A percentile compares a stretch with the other conserved stretches of the same genome.
phyloP scores from a whole-genome alignment of 2,888 invertebrate species.

The Calameuta filiformis region DNA sequence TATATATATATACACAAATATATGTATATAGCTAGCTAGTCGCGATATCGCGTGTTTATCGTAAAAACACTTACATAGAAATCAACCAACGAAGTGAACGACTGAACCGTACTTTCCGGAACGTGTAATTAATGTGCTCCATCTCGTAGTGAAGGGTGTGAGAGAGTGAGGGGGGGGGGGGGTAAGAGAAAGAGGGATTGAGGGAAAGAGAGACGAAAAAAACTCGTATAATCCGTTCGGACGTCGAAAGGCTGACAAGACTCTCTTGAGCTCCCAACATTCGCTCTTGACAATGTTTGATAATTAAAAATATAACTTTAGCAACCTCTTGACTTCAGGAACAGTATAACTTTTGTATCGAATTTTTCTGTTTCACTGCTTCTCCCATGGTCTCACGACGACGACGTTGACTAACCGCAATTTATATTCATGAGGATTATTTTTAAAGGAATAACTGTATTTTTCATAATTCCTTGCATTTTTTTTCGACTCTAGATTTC shows the following conservation, averaged over 20 bases:
- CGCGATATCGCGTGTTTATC: no score
- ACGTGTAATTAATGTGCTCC: conserved; percentile 25
- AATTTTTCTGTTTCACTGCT: conserved; percentile 17
- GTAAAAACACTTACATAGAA: no score
- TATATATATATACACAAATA: no score
- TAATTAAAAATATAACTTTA: conserved; percentile 33
- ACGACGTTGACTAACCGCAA: conserved; percentile 29
- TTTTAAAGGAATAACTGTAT: conserved; percentile 29
- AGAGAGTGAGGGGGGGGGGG: conserved; percentile 7
- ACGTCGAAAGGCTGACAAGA: conserved; percentile 10
- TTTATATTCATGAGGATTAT: conserved; percentile 52
- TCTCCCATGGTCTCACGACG: background rate
- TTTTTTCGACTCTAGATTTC: background rate
- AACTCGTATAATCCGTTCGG: background rate
- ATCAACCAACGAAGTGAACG: no score
- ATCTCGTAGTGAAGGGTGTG: conserved; percentile 10
- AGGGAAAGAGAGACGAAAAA: background rate
- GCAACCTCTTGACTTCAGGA: conserved; percentile 15
- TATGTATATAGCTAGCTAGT: no score
- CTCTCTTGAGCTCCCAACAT: conserved; percentile 11
- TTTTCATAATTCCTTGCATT: conserved; percentile 8
- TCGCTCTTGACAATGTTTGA: conserved; percentile 19
- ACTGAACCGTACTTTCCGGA: conserved; percentile 13
- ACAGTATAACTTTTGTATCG: conserved; percentile 36
- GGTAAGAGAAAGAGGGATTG: background rate